phyloP scores from a whole-genome alignment of 2,797 vertebrate species.

The Mormyrops attenuatus region DNA sequence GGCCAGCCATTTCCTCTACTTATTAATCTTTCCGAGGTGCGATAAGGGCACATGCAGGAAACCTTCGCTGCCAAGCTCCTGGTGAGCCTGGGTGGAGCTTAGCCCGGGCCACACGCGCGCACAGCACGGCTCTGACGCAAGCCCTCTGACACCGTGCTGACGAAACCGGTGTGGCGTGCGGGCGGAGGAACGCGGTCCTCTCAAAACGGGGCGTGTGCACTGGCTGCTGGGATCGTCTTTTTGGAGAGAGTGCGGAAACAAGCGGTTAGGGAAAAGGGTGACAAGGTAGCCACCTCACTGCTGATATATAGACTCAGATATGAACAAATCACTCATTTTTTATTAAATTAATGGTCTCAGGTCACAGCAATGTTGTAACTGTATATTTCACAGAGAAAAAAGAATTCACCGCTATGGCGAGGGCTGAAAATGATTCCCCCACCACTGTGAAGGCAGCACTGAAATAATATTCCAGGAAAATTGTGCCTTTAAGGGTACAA shows the following conservation, averaged over 20 bases:
- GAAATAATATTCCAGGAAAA: neutral
- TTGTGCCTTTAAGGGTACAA: neutral
- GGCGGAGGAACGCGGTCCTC: neutral
- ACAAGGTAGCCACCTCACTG: neutral
- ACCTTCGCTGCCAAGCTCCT: neutral
- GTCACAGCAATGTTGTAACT: neutral
- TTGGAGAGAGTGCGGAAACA: neutral
- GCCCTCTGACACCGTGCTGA: neutral
- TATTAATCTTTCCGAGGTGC: neutral
- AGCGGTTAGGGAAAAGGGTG: neutral
- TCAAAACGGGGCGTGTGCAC: neutral
- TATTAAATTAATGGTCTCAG: neutral
- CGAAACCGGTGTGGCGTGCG: neutral
- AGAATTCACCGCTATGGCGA: neutral
- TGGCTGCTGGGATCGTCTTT: neutral
- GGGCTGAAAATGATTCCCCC: neutral
- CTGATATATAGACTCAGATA: neutral
- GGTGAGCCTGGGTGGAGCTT: neutral
- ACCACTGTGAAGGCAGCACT: neutral
- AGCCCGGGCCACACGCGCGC: neutral
- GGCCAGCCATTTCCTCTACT: neutral
- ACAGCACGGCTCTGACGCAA: neutral
- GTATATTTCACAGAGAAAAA: neutral
- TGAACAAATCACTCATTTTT: neutral
- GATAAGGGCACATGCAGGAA: neutral